These are phyloP conservation scores for Paelopatides confundens DNA, from an alignment of 53 echinoderm and acorn worm genomes.

Conservation along the genomic window DNA sequence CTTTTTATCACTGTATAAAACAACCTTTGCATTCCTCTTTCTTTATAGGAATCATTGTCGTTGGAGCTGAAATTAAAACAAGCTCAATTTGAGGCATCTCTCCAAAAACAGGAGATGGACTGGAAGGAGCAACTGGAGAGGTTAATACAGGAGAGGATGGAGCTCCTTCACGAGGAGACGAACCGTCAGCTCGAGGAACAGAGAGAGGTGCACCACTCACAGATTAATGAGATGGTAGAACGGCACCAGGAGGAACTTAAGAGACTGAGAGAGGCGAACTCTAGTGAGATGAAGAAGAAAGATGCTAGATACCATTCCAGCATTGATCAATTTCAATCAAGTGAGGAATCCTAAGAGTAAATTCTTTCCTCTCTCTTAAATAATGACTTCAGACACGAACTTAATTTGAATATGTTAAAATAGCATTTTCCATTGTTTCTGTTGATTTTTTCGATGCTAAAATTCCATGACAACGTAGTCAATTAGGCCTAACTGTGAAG, in stretches of 20 bases:
- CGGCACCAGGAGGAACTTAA: constrained; percentile 76
- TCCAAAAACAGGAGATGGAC: constrained; percentile 81
- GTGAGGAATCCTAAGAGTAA: constrained; percentile 38
- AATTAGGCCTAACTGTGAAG: too few species aligned
- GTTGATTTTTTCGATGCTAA: too few species aligned
- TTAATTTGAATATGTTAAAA: too few species aligned
- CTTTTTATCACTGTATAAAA: too few species aligned
- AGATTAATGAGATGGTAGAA: constrained; percentile 68
- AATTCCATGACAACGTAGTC: too few species aligned
- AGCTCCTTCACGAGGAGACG: constrained; percentile 66
- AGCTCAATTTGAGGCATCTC: constrained; percentile 83
- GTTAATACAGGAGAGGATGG: constrained; percentile 64
- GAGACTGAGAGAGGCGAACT: constrained; percentile 59
- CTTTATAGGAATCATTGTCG: constrained; percentile 69
- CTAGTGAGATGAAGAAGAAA: constrained; percentile 72
- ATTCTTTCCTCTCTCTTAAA: background rate
- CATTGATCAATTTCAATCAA: constrained; percentile 76
- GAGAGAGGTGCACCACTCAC: constrained; percentile 72
- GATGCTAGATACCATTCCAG: constrained; percentile 64
- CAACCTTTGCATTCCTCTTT: background rate
- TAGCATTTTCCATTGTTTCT: too few species aligned
- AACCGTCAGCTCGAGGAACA: constrained; percentile 58
- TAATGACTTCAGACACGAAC: too few species aligned
- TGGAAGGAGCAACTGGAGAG: constrained; percentile 59
- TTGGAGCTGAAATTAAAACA: constrained; percentile 80